phyloP scores from a whole-genome alignment of 2,888 invertebrate genomes.

The Nasonovia ribisnigri region DNA sequence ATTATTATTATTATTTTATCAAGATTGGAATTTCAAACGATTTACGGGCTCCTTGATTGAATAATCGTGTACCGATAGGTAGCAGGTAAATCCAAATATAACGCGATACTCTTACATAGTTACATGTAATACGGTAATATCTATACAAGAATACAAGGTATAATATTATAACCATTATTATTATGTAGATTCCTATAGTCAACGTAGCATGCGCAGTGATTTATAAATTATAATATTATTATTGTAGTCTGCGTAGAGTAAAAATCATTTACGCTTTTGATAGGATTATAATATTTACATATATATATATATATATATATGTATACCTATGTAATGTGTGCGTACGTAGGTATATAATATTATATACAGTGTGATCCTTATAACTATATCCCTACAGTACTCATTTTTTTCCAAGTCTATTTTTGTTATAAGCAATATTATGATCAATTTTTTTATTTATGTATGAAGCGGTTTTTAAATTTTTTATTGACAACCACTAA shows the following conservation, averaged over 20 bases:
- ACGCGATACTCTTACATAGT: background rate
- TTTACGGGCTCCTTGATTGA: background rate
- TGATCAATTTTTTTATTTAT: no score
- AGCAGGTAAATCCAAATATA: background rate
- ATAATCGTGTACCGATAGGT: background rate
- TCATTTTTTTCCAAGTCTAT: no score
- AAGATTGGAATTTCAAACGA: constrained; percentile 10
- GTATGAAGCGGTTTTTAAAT: background rate
- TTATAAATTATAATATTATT: background rate
- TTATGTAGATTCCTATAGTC: background rate
- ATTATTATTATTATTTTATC: background rate
- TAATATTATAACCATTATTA: background rate
- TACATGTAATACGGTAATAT: no score
- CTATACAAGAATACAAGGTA: background rate
- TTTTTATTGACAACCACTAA: no score
- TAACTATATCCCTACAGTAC: background rate
- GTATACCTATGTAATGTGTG: no score
- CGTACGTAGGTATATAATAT: background rate
- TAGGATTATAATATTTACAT: background rate
- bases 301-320: no score
- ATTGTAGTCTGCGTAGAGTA: background rate
- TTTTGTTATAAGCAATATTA: no score
- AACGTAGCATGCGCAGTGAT: constrained; percentile 16
- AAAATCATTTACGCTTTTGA: constrained; percentile 12
- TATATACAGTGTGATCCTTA: background rate